Conservation (phyloP, 2,797 vertebrate species). For the Enteromius paludinosus region DNA sequence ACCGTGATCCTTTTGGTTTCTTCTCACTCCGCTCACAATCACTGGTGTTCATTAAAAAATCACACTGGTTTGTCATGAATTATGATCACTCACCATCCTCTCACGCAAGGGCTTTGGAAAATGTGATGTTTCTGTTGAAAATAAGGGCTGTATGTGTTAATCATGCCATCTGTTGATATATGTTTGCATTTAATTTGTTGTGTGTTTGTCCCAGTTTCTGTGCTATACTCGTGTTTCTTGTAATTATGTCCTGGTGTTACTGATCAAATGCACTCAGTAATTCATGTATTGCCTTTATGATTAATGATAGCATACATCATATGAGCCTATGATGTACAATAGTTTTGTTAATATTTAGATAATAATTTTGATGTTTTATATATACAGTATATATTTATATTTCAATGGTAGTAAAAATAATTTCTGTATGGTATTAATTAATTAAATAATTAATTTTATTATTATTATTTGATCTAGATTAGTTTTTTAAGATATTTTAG, state of each 20-base stretch:
- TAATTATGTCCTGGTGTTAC: not conserved
- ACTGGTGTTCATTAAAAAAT: conserved; percentile 39
- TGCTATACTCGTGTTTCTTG: not conserved
- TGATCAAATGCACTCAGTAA: no score
- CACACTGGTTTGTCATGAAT: conserved; percentile 50
- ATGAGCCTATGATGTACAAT: not conserved
- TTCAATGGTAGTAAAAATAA: no score
- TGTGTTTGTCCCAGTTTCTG: not conserved
- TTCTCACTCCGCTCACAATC: conserved; percentile 39
- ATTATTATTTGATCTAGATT: no score
- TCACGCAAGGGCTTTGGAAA: conserved; percentile 20
- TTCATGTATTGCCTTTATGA: not conserved
- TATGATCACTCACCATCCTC: conserved; percentile 25
- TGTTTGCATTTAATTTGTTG: not conserved
- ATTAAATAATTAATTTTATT: no score
- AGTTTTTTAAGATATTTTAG: no score
- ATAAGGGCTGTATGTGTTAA: not conserved
- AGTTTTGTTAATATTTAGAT: not conserved
- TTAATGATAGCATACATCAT: not conserved
- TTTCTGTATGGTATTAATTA: no score
- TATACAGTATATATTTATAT: not conserved
- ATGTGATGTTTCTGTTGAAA: conserved; percentile 3
- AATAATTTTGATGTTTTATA: not conserved
- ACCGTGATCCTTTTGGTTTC: conserved; percentile 42
- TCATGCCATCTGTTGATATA: not conserved